phyloP scores from a whole-genome alignment of 2,888 invertebrate species.

The Agelastica alni region DNA sequence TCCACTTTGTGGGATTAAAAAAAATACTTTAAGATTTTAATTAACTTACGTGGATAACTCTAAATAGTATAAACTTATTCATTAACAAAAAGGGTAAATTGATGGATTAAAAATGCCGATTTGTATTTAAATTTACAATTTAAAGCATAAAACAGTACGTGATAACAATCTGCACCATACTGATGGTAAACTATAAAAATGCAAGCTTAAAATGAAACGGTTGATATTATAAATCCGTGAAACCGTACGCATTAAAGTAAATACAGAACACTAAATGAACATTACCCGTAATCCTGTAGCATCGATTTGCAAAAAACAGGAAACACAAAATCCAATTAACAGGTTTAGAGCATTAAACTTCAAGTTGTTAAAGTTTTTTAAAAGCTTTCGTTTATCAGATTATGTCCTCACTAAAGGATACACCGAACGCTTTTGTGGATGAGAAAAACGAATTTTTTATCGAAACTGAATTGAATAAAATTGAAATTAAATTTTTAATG shows the following conservation, averaged over 20 bases:
- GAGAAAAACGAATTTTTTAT: slow-evolving; percentile 7
- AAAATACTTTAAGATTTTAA: too few species aligned
- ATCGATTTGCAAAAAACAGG: slow-evolving; percentile 22
- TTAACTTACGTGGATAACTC: too few species aligned
- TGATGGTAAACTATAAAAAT: too few species aligned
- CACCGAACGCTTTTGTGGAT: slow-evolving; percentile 29
- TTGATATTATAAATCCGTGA: neutral
- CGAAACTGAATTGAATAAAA: neutral
- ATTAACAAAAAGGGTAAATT: too few species aligned
- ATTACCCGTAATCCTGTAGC: slow-evolving; percentile 11
- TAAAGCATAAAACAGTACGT: too few species aligned
- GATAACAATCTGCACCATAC: too few species aligned
- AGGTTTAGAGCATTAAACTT: slow-evolving; percentile 39
- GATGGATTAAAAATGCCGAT: too few species aligned
- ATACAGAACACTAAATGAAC: slow-evolving; percentile 9
- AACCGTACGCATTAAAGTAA: slow-evolving; percentile 12
- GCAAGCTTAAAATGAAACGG: too few species aligned
- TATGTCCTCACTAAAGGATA: slow-evolving; percentile 34
- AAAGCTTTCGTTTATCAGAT: slow-evolving; percentile 39
- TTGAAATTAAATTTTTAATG: neutral
- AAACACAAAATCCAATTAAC: slow-evolving; percentile 40
- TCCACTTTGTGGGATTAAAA: too few species aligned
- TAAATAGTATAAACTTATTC: too few species aligned
- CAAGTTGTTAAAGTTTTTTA: slow-evolving; percentile 34
- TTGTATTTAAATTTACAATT: too few species aligned